These are phyloP conservation scores for Eucera pruinosa DNA, from an alignment of 2,888 invertebrate genomes.

Conservation along the genomic window DNA sequence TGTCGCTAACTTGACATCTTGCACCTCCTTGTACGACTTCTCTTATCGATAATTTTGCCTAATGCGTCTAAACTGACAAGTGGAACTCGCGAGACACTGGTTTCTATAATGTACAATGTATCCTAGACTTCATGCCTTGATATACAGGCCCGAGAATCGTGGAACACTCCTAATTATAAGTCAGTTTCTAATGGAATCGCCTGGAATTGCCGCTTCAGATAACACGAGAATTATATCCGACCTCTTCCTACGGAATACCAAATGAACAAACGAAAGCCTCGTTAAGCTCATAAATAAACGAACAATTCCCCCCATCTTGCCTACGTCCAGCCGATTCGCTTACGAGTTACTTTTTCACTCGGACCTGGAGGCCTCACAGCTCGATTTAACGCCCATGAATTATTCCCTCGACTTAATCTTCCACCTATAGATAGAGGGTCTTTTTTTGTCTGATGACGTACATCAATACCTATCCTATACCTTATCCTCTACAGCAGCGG, in stretches of 20 bases:
- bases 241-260: constrained; percentile 15
- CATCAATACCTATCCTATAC: neutral
- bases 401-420: constrained; percentile 27
- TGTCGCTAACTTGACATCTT: neutral
- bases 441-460: too few species aligned
- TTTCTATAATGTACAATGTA: neutral
- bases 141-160: neutral
- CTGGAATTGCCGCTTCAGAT: neutral
- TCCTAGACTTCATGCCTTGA: neutral
- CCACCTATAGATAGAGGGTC: too few species aligned
- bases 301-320: neutral
- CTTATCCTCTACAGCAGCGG: too few species aligned
- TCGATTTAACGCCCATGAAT: constrained; percentile 17
- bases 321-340: neutral
- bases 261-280: constrained; percentile 23
- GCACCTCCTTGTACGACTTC: neutral
- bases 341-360: constrained; percentile 7
- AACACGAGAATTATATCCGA: constrained; percentile 20
- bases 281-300: constrained; percentile 26
- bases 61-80: neutral
- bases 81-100: neutral
- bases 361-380: neutral
- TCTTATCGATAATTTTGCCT: neutral
- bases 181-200: constrained; percentile 6
- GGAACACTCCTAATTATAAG: constrained; percentile 12